Base-by-base conservation (phyloP, 2,113 vertebrate genomes). In the Tetrao urogallus region DNA sequence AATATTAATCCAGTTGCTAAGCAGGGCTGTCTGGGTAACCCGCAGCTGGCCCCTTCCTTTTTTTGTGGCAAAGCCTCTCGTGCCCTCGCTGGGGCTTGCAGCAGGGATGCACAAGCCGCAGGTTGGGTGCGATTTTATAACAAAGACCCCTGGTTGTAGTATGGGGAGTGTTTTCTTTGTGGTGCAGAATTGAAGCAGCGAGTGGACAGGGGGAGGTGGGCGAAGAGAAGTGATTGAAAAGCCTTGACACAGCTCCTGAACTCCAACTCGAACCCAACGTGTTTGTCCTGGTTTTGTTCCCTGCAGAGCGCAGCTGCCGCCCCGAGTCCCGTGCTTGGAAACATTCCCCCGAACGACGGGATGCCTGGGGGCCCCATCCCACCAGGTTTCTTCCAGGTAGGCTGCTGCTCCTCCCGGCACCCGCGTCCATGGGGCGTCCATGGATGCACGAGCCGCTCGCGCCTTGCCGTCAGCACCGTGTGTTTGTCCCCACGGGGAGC, bases 341-440 rank as follows among this genome's bases (percentile, higher is more conserved):
- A 98, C 98, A 98, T 99, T 98, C 98, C 98, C 96, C 98, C 98
- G 72, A 98, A 98, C 8, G 98, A 99, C 58, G 98, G 98, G 86
- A 98, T 99, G 97, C 98, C 98, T 1, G 98, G 98, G 93, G 98
- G 98, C 76, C 98, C 98, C 82, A 98, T 99, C 97, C 98, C 98
- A 0, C 98, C 98, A 2, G 98, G 98, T 42, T 99, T 99, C 97
- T 99, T 99, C 96, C 98, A 98, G 98, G 98, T 99, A 98, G 21
- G 98, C 94, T 87, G 32, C 71, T 1, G 4, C 82, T 89, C 25
- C 60, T 89, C 65, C 70, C 11, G 5, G 6, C 6, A 58, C 80
- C 86, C 63, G 1, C 43, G 58, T 83, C 43, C 70, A 0, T 48
- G 10, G 64, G 52, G 1, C 12, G 72, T 38, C 38, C 92, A 82